Base-by-base conservation (phyloP, 2,113 vertebrate species). In the Paramisgurnus dabryanus region DNA sequence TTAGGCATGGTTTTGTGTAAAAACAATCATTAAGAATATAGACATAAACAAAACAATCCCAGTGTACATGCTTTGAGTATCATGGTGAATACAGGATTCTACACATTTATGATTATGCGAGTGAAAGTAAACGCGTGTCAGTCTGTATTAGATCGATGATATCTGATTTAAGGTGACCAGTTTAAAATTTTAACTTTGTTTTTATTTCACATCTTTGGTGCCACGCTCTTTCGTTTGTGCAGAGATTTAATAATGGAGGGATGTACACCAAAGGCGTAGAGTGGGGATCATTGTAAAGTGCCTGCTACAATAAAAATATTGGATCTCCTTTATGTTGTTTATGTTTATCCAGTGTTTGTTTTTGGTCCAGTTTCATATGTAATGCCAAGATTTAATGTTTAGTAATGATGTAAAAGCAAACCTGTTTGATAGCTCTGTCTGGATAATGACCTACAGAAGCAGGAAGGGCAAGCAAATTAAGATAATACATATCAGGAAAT, bases 261-360 rank as follows among this genome's bases (percentile, higher is more conserved):
- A 64, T 17, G 57, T 22, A 40, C 18, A 47, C 63, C 63, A 63
- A 75, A 81, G 65, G 66, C 57, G 57, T 27, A 65, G 18, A 64
- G 68, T 74, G 64, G 64, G 61, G 67, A 63, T 85, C 79, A 71
- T 69, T 86, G 64, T 87, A 79, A 84, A 84, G 83, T 83, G 76
- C 81, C 81, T 82, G 81, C 81, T 81, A 67, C 75, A 87, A 83
- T 84, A 84, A 87, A 87, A 34, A 55, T 83, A 67, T 76, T 71
- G 74, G 82, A 81, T 84, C 65, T 81, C 76, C 34, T 66, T 70
- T 41, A 71, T 39, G 70, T 76, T n/a, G 58, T 69, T 22, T 22
- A 22, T 27, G 71, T 27, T 49, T 9, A 45, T 40, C 67, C 18
- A 47, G 15, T 39, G 43, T 53, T 43, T 55, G 18, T 49, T 60